Evolutionary conservation across 2,888 invertebrate genomes (phyloP), one percentile per base, ranked within the genome.

Genomic region (Norana najaformis): DNA sequence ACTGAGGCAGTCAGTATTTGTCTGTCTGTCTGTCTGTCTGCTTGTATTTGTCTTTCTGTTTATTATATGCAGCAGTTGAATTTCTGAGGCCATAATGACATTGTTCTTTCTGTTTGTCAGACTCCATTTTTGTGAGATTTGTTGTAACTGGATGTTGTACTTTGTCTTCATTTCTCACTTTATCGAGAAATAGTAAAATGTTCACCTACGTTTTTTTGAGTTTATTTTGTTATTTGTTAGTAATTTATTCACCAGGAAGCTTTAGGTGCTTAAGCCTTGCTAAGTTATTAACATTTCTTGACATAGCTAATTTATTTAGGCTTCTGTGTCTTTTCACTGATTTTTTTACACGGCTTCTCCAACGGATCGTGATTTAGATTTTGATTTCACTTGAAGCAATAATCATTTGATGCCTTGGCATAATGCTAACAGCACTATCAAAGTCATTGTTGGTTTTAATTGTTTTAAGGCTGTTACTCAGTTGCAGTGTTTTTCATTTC

Each of bases 41-140:
- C 23, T 5, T 30, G 69, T n/a, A n/a, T n/a, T n/a, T 11, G n/a
- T n/a, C 69, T n/a, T 8, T 69, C 69, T 69, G 69, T n/a, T 11
- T 23, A 47, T 47, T 47, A 23, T n/a, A 0, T n/a, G n/a, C 30
- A 69, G 69, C 13, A 30, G n/a, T 69, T 69, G n/a, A 69, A 69
- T n/a, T 16, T 69, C 69, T n/a, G 30, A 69, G 69, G 69, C 16
- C 11, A n/a, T n/a, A 30, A 30, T 69, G 11, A 3, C 69, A n/a
- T 69, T 47, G n/a, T 69, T 69, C 69, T n/a, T n/a, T 69, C n/a
- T 69, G 69, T 69, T 69, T 69, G 30, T 69, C 69, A 69, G n/a
- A 69, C 69, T 69, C 8, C 13, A n/a, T 69, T 69, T 69, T n/a
- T 69, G 69, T 5, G n/a, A 23, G 11, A n/a, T 69, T 69, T 69